Percentiles rank a stretch among this genome's conserved stretches.
These are phyloP conservation scores for Mactromeris polynyma DNA, from an alignment of 2,888 invertebrate species.

Conservation along the genomic window DNA sequence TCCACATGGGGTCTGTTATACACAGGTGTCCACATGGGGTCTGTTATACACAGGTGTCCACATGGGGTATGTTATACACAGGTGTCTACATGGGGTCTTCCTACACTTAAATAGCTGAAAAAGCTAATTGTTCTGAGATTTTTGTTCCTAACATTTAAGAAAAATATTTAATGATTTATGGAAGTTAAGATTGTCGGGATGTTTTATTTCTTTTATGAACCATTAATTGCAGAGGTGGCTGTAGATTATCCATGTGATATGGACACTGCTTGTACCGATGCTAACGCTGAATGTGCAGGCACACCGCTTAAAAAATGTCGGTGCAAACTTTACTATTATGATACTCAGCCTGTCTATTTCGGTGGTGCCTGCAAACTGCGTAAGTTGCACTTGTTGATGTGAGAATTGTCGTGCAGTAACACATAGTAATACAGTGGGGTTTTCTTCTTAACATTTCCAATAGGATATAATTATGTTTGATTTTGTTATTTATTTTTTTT, in stretches of 20 bases:
- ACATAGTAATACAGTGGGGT: background rate
- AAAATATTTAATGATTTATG: no score
- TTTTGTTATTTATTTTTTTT: no score
- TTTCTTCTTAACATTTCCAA: background rate
- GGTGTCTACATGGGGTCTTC: no score
- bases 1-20: no score
- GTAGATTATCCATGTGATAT: conserved; percentile 57
- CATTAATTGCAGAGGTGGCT: conserved; percentile 41
- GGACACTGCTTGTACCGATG: conserved; percentile 40
- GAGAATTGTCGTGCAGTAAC: background rate
- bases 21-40: no score
- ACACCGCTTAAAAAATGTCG: conserved; percentile 31
- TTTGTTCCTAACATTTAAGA: no score
- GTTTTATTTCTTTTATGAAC: background rate
- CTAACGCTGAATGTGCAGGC: conserved; percentile 45
- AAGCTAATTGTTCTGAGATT: no score
- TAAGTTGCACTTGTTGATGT: conserved; percentile 46
- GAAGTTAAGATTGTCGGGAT: no score
- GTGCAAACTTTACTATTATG: conserved; percentile 52
- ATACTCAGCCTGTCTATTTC: conserved; percentile 40
- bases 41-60: no score
- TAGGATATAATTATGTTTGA: background rate
- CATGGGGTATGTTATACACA: no score
- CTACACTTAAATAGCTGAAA: no score
- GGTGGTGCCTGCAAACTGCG: conserved; percentile 50